Evolutionary conservation across 2,888 invertebrate genomes (phyloP).

Genomic region (Calliphora vomitoria): DNA sequence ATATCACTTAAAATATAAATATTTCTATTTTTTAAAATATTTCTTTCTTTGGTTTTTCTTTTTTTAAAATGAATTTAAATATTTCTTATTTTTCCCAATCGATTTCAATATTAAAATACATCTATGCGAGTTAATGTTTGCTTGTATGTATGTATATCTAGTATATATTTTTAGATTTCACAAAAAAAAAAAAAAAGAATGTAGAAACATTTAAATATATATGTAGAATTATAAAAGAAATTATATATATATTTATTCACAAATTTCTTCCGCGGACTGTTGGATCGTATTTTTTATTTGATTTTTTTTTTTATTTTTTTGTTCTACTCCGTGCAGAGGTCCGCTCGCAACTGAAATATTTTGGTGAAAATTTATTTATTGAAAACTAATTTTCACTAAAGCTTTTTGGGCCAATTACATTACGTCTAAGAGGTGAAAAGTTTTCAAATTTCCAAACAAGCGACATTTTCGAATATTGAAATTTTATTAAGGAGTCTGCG

Average conservation of each 20-base stretch:
- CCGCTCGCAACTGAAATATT: conserved; percentile 85
- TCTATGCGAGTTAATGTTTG: conserved; percentile 61
- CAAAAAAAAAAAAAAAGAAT: conserved; percentile 57
- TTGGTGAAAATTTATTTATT: conserved; percentile 71
- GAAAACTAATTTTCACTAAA: conserved; percentile 49
- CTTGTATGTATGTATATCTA: conserved; percentile 62
- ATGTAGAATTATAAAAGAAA: conserved; percentile 51
- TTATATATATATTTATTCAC: conserved; percentile 70
- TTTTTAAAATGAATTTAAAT: conserved; percentile 75
- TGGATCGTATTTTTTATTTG: conserved; percentile 76
- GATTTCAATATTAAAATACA: conserved; percentile 65
- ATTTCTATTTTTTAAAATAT: conserved; percentile 43
- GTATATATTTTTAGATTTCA: conserved; percentile 71
- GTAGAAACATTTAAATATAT: conserved; percentile 52
- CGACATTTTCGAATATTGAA: conserved; percentile 47
- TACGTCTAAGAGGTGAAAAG: conserved; percentile 58
- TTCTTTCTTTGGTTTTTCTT: conserved; percentile 78
- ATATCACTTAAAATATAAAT: conserved; percentile 45
- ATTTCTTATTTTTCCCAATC: conserved; percentile 46
- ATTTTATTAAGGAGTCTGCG: conserved; percentile 46
- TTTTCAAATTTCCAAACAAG: conserved; percentile 37
- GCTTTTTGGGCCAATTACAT: conserved; percentile 69
- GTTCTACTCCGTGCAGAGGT: conserved; percentile 85
- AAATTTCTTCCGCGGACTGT: conserved; percentile 84
- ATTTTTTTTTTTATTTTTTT: conserved; percentile 78